Percentiles rank a stretch among this genome's conserved stretches.
Evolutionary conservation across 2,797 vertebrate species (phyloP).

Genomic region (Pseudochirops corinnae): DNA sequence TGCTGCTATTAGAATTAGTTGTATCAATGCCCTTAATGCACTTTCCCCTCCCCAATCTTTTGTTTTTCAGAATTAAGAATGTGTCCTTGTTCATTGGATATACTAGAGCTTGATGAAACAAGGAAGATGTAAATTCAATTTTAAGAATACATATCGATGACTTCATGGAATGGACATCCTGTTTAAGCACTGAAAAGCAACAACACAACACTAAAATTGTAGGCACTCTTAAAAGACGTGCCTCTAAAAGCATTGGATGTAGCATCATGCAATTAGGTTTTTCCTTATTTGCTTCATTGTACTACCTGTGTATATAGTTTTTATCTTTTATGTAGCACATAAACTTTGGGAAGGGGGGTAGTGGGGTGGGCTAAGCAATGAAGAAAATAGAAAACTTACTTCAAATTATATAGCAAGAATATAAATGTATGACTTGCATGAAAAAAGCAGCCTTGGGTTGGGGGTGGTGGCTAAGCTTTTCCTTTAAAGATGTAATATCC

Average conservation of each 20-base stretch:
- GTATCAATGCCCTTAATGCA: background rate
- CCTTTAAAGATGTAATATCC: conserved; percentile 87
- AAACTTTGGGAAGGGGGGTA: conserved; percentile 77
- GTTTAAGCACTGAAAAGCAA: conserved; percentile 93
- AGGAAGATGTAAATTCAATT: conserved; percentile 88
- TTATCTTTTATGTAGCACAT: conserved; percentile 89
- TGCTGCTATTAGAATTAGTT: background rate
- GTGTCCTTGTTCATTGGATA: conserved; percentile 85
- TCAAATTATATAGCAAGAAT: conserved; percentile 80
- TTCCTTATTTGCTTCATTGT: conserved; percentile 89
- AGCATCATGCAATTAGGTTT: conserved; percentile 98
- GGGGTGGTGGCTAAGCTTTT: conserved; percentile 73
- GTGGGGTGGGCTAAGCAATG: conserved; percentile 77
- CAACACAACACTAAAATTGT: conserved; percentile 92
- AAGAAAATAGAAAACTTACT: conserved; percentile 78
- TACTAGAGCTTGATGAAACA: conserved; percentile 88
- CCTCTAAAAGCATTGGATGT: conserved; percentile 97
- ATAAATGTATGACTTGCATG: conserved; percentile 78
- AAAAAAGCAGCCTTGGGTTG: conserved; percentile 81
- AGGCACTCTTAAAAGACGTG: conserved; percentile 94
- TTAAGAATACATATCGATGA: conserved; percentile 89
- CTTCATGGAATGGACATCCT: conserved; percentile 89
- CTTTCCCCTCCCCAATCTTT: conserved; percentile 37
- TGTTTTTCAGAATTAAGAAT: conserved; percentile 86
- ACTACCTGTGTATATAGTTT: conserved; percentile 90